phyloP scores from a whole-genome alignment of 37 sponge, comb jelly and placozoan genomes.

The Lycopodina hypogea region DNA sequence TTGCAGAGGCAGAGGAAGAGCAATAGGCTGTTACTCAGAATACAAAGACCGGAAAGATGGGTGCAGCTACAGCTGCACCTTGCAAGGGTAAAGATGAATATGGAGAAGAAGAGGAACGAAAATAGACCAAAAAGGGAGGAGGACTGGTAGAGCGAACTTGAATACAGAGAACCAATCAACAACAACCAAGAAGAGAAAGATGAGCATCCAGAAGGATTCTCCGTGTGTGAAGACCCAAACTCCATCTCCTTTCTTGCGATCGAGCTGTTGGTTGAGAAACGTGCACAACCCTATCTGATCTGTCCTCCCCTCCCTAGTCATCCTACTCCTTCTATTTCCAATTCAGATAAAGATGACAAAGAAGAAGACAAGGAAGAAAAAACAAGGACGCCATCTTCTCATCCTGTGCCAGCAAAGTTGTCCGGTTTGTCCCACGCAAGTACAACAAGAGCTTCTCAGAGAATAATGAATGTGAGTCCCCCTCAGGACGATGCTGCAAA shows the following conservation, averaged over 20 bases:
- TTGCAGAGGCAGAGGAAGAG: neutral
- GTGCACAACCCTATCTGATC: neutral
- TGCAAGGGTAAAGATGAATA: too few species aligned
- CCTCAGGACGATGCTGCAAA: neutral
- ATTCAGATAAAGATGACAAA: neutral
- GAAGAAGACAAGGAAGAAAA: neutral
- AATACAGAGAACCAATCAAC: neutral
- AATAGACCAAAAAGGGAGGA: neutral
- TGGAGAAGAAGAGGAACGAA: neutral
- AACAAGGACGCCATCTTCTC: neutral
- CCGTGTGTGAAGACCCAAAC: neutral
- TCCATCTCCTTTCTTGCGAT: constrained; percentile 9
- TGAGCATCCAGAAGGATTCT: neutral
- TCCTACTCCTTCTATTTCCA: too few species aligned
- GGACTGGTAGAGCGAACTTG: neutral
- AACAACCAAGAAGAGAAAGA: neutral
- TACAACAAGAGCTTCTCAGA: neutral
- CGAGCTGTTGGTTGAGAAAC: constrained; percentile 11
- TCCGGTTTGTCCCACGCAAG: neutral
- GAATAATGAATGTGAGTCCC: neutral
- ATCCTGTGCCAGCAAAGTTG: neutral
- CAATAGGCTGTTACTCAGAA: neutral
- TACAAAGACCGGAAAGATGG: neutral
- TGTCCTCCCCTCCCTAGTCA: neutral
- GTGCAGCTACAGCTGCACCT: neutral